These are phyloP conservation scores for Propsilocerus akamusi DNA, from an alignment of 1,140 invertebrate species.

Conservation along the genomic window DNA sequence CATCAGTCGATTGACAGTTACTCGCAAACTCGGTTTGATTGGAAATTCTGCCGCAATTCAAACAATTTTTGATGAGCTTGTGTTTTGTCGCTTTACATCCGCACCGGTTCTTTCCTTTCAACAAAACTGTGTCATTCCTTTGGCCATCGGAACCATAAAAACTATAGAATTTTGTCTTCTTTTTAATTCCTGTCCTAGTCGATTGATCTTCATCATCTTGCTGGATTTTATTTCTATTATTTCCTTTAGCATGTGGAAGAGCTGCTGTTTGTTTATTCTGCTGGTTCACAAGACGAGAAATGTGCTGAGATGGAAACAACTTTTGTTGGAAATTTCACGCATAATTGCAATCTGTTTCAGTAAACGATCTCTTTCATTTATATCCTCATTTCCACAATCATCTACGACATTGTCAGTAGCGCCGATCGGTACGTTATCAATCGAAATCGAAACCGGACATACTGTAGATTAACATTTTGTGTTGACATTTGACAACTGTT, in stretches of 20 bases:
- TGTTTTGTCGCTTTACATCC: conserved; percentile 87
- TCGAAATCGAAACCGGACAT: too few species aligned
- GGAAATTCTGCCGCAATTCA: conserved; percentile 47
- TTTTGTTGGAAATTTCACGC: neutral
- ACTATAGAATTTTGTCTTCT: conserved; percentile 57
- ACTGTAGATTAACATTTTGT: too few species aligned
- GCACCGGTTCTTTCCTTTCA: conserved; percentile 67
- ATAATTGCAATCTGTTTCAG: too few species aligned
- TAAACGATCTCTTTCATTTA: too few species aligned
- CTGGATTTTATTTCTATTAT: conserved; percentile 16
- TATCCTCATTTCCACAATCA: too few species aligned
- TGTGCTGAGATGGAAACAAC: neutral
- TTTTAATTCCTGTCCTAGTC: conserved; percentile 28
- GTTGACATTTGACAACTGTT: too few species aligned
- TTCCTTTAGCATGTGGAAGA: conserved; percentile 26
- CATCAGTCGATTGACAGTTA: conserved; percentile 38
- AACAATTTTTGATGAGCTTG: conserved; percentile 81
- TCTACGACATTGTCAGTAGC: too few species aligned
- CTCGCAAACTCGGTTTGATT: conserved; percentile 40
- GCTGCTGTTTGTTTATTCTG: too few species aligned
- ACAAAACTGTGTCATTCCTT: conserved; percentile 34
- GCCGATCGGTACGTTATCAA: too few species aligned
- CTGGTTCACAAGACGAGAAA: too few species aligned
- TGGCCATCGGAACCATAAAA: conserved; percentile 54
- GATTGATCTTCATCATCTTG: conserved; percentile 6